A percentile compares a stretch with the other conserved stretches of the same genome.
Evolutionary conservation across 2,888 invertebrate genomes (phyloP).

Genomic region (Aphrophora alni): DNA sequence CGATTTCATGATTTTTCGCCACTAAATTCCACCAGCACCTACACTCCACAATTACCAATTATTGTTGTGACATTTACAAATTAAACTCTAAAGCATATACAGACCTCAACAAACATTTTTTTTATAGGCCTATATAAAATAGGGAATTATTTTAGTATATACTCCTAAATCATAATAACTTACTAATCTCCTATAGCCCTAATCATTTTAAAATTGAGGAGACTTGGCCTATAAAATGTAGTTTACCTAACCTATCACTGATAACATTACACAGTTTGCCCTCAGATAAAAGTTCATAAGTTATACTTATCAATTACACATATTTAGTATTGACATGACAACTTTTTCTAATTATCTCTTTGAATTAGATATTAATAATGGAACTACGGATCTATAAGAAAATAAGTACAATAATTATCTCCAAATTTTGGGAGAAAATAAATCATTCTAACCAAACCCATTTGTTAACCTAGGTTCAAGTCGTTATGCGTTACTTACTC

Average conservation of each 20-base stretch:
- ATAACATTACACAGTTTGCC: background rate
- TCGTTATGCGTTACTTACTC: conserved; percentile 73
- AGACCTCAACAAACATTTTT: too few species aligned
- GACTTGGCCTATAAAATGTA: background rate
- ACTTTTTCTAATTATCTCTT: background rate
- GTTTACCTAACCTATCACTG: conserved; percentile 16
- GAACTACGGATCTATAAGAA: background rate
- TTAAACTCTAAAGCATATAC: too few species aligned
- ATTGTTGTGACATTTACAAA: too few species aligned
- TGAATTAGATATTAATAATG: background rate
- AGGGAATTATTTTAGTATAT: too few species aligned
- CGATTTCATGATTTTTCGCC: too few species aligned
- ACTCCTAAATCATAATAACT: too few species aligned
- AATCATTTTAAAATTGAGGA: too few species aligned
- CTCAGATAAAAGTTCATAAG: background rate
- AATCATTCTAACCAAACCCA: conserved; percentile 41
- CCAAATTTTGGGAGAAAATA: background rate
- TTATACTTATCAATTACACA: background rate
- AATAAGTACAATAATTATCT: background rate
- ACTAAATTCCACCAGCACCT: too few species aligned
- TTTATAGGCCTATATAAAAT: too few species aligned
- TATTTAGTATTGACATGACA: background rate
- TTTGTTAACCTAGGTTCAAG: conserved; percentile 37
- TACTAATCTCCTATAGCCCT: too few species aligned
- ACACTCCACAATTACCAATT: too few species aligned